Evolutionary conservation across 2,797 vertebrate genomes (phyloP).

Genomic region (Mastacembelus armatus): DNA sequence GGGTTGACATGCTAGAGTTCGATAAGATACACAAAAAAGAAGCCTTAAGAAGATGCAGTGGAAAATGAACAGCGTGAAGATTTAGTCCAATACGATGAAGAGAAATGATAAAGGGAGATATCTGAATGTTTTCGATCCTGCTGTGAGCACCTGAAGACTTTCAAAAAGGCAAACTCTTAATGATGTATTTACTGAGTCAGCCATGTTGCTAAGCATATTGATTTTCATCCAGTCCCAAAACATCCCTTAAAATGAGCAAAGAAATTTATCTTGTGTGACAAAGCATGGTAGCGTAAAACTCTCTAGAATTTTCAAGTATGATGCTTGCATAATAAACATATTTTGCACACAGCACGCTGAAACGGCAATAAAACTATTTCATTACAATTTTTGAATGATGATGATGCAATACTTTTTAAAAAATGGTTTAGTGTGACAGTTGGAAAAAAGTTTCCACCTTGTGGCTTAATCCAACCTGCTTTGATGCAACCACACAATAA

Average conservation of each 20-base stretch:
- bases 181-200: constrained; percentile 67
- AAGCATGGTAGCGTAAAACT: constrained; percentile 10
- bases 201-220: constrained; percentile 61
- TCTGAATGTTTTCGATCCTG: constrained; percentile 26
- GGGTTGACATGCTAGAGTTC: constrained; percentile 20
- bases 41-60: not conserved
- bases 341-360: not conserved
- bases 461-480: not conserved
- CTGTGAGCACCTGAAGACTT: constrained; percentile 54
- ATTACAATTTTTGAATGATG: not conserved
- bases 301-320: constrained; percentile 7
- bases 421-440: no score
- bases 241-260: constrained; percentile 50
- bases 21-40: constrained; percentile 22
- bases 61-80: constrained; percentile 25
- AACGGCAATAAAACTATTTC: not conserved
- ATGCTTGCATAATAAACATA: constrained; percentile 5
- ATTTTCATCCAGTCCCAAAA: constrained; percentile 53
- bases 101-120: constrained; percentile 19
- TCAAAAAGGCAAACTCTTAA: constrained; percentile 65
- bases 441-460: no score
- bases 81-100: constrained; percentile 9
- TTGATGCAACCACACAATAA: not conserved
- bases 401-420: not conserved
- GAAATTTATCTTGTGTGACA: constrained; percentile 46